Conservation (phyloP, 2,797 vertebrate species). For the Dromococcyx pavoninus region DNA sequence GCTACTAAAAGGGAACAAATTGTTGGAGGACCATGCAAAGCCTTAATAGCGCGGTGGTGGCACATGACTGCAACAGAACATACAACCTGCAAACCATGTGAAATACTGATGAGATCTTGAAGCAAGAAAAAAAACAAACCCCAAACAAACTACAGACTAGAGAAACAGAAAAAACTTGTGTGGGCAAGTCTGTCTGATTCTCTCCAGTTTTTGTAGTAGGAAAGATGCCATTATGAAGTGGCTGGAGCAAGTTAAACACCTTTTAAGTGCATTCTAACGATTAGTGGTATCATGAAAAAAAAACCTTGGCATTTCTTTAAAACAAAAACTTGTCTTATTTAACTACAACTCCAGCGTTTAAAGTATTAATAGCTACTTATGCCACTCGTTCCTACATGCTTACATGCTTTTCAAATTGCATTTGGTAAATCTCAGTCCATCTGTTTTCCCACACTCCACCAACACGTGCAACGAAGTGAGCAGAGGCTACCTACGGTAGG, state of each 20-base stretch:
- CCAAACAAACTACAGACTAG: background rate
- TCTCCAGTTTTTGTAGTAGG: background rate
- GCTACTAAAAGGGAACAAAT: background rate
- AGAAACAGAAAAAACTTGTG: conserved; percentile 33
- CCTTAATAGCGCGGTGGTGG: fast-evolving
- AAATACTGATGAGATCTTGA: background rate
- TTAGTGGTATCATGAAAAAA: conserved; percentile 7
- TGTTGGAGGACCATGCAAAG: background rate
- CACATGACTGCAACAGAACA: background rate
- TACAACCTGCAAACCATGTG: background rate
- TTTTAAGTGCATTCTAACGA: conserved; percentile 35
- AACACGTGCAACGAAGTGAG: conserved; percentile 31
- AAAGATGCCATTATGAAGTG: conserved; percentile 2
- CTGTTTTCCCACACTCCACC: conserved; percentile 71
- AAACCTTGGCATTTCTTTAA: background rate
- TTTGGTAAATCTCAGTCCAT: conserved; percentile 62
- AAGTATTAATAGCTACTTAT: conserved; percentile 49
- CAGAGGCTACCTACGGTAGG: conserved; percentile 36
- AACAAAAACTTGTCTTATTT: conserved; percentile 31
- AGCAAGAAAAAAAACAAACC: background rate
- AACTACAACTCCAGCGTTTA: conserved; percentile 9
- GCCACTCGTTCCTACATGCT: conserved; percentile 50
- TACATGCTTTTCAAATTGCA: conserved; percentile 69
- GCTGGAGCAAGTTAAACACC: conserved; percentile 15
- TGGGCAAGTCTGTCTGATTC: conserved; percentile 16